Evolutionary conservation across 2,797 vertebrate genomes (phyloP), one percentile per base, ranked within the genome.

Genomic region (Clarias fuscus): DNA sequence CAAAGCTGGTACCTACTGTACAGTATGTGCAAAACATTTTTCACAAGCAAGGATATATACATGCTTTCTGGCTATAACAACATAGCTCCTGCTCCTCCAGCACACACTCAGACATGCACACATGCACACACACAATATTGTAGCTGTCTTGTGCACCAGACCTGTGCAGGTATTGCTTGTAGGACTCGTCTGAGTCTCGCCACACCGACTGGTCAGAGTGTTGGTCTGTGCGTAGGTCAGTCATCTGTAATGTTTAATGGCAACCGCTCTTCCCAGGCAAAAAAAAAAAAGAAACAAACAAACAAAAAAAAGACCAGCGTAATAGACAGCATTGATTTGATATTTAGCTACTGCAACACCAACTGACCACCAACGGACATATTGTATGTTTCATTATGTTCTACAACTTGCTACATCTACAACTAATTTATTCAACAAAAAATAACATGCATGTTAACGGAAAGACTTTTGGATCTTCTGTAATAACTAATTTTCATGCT

Each of bases 81-180:
- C 43, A 53, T n/a, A 6, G 3, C 2, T 7, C 2, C 72, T 15
- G 5, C 13, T 24, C 14, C 48, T 27, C 6, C 24, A 53, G 59
- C 27, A 43, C 59, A 75, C 10, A 84, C 48, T 53, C 18, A 81
- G 59, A 70, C 43, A 83, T 24, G 48, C 48, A 83, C 37, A 14
- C 4, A 62, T 58, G 75, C 48, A 53, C 58, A 82, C 68, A 62
- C 33, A 76, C 20, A 62, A 20, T 11, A 33, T 73, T 67, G 20
- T n/a, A 72, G 64, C 17, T 59, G 61, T 53, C 37, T 65, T 17
- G 65, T 33, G 27, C 24, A 71, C 15, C 7, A 43, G 67, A 93
- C 92, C 91, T 92, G 83, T 76, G 67, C 61, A 93, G 88, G 59
- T 89, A 76, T 6, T 82, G 85, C 67, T 83, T 83, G 88, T 89